Base-by-base conservation (phyloP, 92 coral and sea anemone species). In the Galaxea fascicularis region DNA sequence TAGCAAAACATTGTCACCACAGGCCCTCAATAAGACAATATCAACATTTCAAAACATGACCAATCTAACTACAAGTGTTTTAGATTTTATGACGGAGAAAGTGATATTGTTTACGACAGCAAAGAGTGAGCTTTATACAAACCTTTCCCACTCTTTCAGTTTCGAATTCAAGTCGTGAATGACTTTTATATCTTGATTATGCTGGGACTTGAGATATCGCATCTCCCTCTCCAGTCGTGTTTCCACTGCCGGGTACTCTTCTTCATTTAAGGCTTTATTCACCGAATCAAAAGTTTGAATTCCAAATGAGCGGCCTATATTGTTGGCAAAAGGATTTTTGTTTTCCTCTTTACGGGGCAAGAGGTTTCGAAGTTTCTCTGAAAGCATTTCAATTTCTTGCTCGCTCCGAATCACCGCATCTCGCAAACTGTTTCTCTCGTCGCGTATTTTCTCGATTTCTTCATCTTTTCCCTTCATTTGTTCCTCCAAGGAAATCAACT, bases 71-170 rank as follows among this genome's bases (percentile, higher is more conserved):
- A 71, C 16, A 56, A 77, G 45, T 77, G 13, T 58, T 20, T 57
- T 39, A 77, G 28, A 62, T 45, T 77, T 12, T 25, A 66, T 29
- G 46, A 41, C 22, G 46, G 45, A 31, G 16, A 16, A 20, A 11
- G 4, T 18, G 82, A 62, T 63, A 77, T 77, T 77, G 82, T 22
- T 16, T 62, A 17, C 1, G 9, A 14, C 1, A 25, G 41, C 71
- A 49, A 7, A 4, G 18, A 47, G 24, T 30, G 57, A 65, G 29
- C 5, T 26, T 77, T 85, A 74, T 62, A 93, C 98, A 44, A 85
- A 93, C 91, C 93, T 87, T 72, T 92, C 98, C 98, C 98, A 94
- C 66, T 94, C 88, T 45, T 62, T 63, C 56, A 94, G 71, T 26
- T 82, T 83, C 17, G 78, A 81, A 49, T 62, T 87, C 74, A 92